Percentiles rank a stretch among this genome's conserved stretches.
Conservation (phyloP, 2,113 vertebrate species). For the Sclerurus mexicanus region DNA sequence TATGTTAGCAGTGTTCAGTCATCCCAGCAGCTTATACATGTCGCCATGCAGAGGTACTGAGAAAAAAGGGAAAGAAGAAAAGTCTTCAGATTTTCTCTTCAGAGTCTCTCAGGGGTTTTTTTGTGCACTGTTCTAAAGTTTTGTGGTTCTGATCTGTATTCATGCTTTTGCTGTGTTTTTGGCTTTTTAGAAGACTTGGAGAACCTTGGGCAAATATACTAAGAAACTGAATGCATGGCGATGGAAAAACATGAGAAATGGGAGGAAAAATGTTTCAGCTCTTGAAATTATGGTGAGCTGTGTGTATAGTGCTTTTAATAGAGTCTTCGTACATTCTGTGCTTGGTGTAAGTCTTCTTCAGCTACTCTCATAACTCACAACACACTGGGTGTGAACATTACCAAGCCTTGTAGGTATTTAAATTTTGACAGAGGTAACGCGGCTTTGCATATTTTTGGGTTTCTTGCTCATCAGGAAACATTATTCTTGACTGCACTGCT, state of each 20-base stretch:
- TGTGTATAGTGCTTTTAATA: not conserved
- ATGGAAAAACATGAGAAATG: not conserved
- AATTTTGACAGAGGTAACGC: constrained; percentile 43
- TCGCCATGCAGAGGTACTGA: not conserved
- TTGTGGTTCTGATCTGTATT: not conserved
- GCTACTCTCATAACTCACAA: constrained; percentile 31
- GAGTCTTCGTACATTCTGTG: not conserved
- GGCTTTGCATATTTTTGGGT: constrained; percentile 1
- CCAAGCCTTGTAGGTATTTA: constrained; percentile 37
- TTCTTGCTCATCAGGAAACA: constrained; percentile 25
- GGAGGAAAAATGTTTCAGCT: not conserved
- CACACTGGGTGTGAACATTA: constrained; percentile 10
- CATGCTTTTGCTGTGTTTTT: constrained; percentile 2
- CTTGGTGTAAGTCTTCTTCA: constrained; percentile 37
- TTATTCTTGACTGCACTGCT: not conserved
- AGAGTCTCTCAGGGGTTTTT: not conserved
- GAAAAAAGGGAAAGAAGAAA: not conserved
- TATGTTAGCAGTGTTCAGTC: not conserved
- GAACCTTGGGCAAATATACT: constrained; percentile 5
- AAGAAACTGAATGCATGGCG: not conserved
- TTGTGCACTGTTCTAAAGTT: not conserved
- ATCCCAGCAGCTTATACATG: not conserved
- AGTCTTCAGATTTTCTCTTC: not conserved
- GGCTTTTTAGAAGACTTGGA: not conserved
- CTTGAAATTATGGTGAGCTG: constrained; percentile 5